These are phyloP conservation scores for Euzetes globulus DNA, from an alignment of 2,888 invertebrate species.

Conservation along the genomic window DNA sequence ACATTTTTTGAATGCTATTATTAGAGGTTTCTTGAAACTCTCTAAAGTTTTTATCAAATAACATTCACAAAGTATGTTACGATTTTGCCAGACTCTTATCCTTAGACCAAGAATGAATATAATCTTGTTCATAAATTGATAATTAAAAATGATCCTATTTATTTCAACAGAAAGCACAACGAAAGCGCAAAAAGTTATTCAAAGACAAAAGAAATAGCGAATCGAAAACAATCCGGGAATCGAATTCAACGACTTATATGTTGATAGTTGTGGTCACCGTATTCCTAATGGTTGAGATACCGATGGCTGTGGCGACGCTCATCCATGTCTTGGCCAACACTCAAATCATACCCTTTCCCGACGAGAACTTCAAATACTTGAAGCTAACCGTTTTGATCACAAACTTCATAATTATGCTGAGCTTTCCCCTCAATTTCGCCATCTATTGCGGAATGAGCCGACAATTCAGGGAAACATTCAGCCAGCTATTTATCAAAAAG, in stretches of 20 bases:
- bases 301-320: constrained; percentile 70
- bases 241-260: constrained; percentile 79
- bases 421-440: constrained; percentile 70
- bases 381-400: constrained; percentile 70
- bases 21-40: too few species aligned
- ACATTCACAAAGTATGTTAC: too few species aligned
- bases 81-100: too few species aligned
- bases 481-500: constrained; percentile 56
- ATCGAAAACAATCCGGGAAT: constrained; percentile 51
- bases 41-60: too few species aligned
- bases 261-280: constrained; percentile 77
- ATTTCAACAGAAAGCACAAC: constrained; percentile 59
- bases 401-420: constrained; percentile 75
- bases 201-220: constrained; percentile 54
- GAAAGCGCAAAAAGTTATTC: constrained; percentile 65
- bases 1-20: too few species aligned
- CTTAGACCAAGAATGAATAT: too few species aligned
- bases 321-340: constrained; percentile 63
- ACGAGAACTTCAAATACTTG: constrained; percentile 65
- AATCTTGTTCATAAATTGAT: background rate
- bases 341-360: constrained; percentile 42
- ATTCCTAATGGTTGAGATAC: constrained; percentile 73
- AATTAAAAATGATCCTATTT: background rate
- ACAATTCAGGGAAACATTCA: constrained; percentile 87
- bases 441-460: constrained; percentile 94